Evolutionary conservation across 1,140 invertebrate species (phyloP), one percentile per base, ranked within the genome.

Genomic region (Drosophila suzukii): DNA sequence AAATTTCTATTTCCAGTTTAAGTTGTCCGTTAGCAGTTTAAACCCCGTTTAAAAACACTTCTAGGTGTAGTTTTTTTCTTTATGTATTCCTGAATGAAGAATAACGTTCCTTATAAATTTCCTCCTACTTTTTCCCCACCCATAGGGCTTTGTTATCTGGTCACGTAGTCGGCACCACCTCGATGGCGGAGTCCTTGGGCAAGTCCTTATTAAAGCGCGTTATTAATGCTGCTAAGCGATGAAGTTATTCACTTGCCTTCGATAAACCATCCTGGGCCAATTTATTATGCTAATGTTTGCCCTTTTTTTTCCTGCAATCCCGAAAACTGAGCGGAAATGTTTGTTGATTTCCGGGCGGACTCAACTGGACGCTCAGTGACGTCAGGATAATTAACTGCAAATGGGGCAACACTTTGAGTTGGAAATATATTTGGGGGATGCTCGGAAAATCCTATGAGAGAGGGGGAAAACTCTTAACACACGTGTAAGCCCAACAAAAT

Each of bases 321-420:
- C 20, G 15, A 30, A 41, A 50, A n/a, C 24, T 39, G 60, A 43
- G 50, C 44, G 60, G 71, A 82, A 85, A 63, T 78, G 65, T 71
- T 67, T 63, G 50, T 44, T 68, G 53, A 72, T 50, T 75, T 70
- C 74, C 56, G 47, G 61, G 54, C 50, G 13, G 24, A 49, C 15
- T 58, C 27, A 41, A 66, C 30, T 65, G 60, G 47, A 36, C 44
- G 27, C 20, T 38, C 59, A 86, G 78, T 86, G 78, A 82, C 83
- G 84, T 88, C 83, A 74, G 47, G 49, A 81, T 89, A 89, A 90
- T 88, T 88, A 89, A 81, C 77, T 78, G 72, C 60, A 44, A 84
- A 89, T 65, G 71, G 39, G 53, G 60, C 70, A 77, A 77, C 79
- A 72, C 71, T 88, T 86, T 73, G 30, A 59, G 49, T 50, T 54